Base-by-base conservation (phyloP, 2,888 invertebrate species). In the Ernsta delagoae region DNA sequence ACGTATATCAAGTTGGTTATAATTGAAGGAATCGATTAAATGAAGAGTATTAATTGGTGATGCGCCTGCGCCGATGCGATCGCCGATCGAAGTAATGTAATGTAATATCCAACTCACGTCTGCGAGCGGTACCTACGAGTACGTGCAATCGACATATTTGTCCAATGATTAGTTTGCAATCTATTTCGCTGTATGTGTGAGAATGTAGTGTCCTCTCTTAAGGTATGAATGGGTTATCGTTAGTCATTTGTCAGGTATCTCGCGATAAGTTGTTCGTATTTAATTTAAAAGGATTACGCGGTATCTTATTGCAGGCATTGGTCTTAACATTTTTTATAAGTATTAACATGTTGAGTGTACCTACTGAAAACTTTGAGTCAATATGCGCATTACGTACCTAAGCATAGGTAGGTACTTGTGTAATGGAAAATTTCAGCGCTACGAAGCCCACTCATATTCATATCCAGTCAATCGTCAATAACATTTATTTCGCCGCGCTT, bases 1-100 rank as follows among this genome's bases (percentile, higher is more conserved):
- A 90, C 89, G 91, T 92, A 91, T 91, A 91, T 92, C 91, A 90
- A 89, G 82, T 84, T 83, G 89, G 88, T 68, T 89, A 92, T 92
- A 90, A 93, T 92, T 90, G 91, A 92, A 92, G 91, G 92, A 91
- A 90, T 92, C 92, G 91, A 92, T 93, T 92, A 91, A 88, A 90
- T 90, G 91, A 92, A 88, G 88, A 89, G 89, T 92, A 91, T 92
- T 92, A 92, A 92, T 92, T 91, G 91, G 83, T 88, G 90, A 89
- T 90, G 92, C 90, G 91, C 88, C 82, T 78, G 91, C 90, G 89
- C 86, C 80, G 86, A 83, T 85, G 83, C 82, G 84, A 83, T 83
- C 86, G 83, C 82, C 78, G 76, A 48, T 12, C 48, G 48, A n/a
- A n/a, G n/a, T n/a, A n/a, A n/a, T 59, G 64, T 65, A 80, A 82